Base-by-base conservation (phyloP, 2,888 invertebrate species). In the Lymantria monacha region DNA sequence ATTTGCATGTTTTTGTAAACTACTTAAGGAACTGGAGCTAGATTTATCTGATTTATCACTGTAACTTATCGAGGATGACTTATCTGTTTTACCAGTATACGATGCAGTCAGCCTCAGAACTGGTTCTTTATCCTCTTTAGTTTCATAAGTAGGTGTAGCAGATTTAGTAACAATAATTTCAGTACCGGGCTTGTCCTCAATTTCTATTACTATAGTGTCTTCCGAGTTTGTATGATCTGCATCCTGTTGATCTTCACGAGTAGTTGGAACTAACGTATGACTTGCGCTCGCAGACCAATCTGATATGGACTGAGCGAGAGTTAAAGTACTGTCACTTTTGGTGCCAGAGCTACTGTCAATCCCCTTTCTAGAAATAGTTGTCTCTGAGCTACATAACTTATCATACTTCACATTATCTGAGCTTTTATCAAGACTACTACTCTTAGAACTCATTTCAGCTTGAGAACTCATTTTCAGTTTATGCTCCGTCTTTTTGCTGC, bases 221-320 rank as follows among this genome's bases (percentile, higher is more conserved):
- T 89, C 90, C 11, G 87, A 87, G 53, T 90, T 92, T 37, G 87
- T 86, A 62, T 74, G 74, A 72, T 92, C 83, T 67, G 85, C 49
- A 66, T 92, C 81, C 22, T 73, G 70, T 73, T 85, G 76, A 74
- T 89, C 86, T 77, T 91, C 86, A 53, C 92, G 91, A 11, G 92
- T 86, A 36, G 94, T 94, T 10, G 94, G 94, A 42, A 95, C 93
- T 9, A 96, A 90, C 0, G 95, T 95, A 51, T 95, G 95, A 68
- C 95, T 96, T 14, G 95, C 95, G 59, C 96, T 96, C 0, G 95
- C 95, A 0, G 96, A 96, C 96, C 96, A 96, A 63, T 96, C 96
- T 0, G 96, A 96, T 66, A 96, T 95, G 0, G 96, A 96, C 57
- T 96, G 96, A 0, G 95, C 96, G 37, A 95, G 76, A 0, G 94